phyloP scores from a whole-genome alignment of 2,888 invertebrate genomes.

The Norana najaformis region DNA sequence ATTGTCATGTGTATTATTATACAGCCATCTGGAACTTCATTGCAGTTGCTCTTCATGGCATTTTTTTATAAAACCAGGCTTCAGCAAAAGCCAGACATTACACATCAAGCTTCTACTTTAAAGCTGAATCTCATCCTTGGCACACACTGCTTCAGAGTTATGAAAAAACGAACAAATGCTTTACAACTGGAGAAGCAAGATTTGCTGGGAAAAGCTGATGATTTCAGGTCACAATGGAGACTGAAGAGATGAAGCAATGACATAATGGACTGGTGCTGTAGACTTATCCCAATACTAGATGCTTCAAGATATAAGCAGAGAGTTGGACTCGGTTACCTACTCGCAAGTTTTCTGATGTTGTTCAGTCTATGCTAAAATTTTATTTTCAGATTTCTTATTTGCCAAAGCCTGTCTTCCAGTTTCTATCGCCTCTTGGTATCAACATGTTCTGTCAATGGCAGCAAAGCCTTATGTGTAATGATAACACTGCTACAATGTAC shows the following conservation, averaged over 20 bases:
- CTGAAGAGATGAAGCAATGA: not conserved
- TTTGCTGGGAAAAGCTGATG: no score
- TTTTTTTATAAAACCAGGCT: no score
- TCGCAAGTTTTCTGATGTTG: not conserved
- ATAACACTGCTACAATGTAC: not conserved
- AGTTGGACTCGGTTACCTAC: not conserved
- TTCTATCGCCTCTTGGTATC: not conserved
- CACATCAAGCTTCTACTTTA: no score
- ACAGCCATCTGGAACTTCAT: not conserved
- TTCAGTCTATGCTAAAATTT: not conserved
- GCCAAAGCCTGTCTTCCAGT: not conserved
- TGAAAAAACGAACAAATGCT: not conserved
- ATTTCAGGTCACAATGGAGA: not conserved
- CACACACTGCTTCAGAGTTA: not conserved
- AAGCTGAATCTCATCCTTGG: not conserved
- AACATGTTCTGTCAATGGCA: not conserved
- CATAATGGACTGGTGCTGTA: not conserved
- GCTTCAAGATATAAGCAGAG: not conserved
- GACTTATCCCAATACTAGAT: not conserved
- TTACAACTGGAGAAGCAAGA: not conserved
- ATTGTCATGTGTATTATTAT: not conserved
- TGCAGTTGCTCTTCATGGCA: not conserved
- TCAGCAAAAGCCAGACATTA: no score
- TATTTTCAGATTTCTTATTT: not conserved
- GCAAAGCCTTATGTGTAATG: not conserved